Conservation (phyloP, 2,113 vertebrate genomes). For the Otocyon megalotis region DNA sequence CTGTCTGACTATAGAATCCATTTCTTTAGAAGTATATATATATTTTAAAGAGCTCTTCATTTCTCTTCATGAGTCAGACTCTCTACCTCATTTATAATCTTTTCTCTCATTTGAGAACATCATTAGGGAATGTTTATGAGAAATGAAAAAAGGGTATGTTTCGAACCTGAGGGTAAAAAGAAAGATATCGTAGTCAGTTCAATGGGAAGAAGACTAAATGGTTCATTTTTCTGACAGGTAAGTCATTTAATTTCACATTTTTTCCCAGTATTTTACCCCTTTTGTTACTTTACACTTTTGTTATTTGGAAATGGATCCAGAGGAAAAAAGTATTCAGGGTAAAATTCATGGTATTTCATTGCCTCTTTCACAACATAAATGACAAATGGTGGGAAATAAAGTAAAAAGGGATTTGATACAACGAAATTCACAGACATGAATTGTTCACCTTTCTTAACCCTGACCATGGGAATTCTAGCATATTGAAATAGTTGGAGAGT, state of each 20-base stretch:
- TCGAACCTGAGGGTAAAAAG: background rate
- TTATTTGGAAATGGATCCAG: background rate
- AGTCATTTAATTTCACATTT: background rate
- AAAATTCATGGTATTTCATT: constrained; percentile 17
- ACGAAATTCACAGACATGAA: background rate
- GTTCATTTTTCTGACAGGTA: background rate
- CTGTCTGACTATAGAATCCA: constrained; percentile 11
- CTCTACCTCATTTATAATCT: background rate
- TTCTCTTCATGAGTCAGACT: constrained; percentile 30
- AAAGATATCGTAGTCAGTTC: background rate
- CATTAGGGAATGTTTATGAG: constrained; percentile 6
- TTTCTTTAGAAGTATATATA: constrained; percentile 28
- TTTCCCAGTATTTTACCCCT: background rate
- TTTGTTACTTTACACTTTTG: constrained; percentile 9
- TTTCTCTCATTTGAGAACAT: constrained; percentile 28
- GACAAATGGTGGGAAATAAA: background rate
- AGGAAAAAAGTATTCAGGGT: background rate
- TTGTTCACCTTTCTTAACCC: background rate
- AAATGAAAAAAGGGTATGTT: background rate
- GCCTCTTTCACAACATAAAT: background rate
- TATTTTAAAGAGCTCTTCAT: background rate
- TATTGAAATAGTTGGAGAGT: background rate
- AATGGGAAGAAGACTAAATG: background rate
- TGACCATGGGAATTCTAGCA: background rate
- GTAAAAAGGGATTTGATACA: background rate